Percentiles rank a stretch among this genome's conserved stretches.
These are phyloP conservation scores for Drosophila algonquin DNA, from an alignment of 2,888 invertebrate species.

Conservation along the genomic window DNA sequence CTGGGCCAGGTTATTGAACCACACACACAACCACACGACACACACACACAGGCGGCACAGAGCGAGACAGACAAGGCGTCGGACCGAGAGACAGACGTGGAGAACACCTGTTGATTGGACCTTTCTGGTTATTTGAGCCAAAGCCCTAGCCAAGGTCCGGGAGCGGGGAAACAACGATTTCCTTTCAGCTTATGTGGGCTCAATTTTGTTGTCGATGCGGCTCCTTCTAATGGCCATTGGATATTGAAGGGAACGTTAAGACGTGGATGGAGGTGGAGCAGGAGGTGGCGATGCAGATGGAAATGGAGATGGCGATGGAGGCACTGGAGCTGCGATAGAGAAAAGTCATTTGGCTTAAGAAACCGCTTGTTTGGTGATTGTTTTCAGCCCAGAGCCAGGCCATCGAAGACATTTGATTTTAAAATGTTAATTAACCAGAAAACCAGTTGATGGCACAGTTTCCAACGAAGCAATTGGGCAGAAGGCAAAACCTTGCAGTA, in stretches of 20 bases:
- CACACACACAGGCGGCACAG: slow-evolving; percentile 3
- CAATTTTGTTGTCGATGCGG: slow-evolving; percentile 44
- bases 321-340: neutral
- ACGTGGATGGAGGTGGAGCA: neutral
- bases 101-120: slow-evolving; percentile 68
- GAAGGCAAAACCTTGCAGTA: neutral
- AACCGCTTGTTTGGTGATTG: slow-evolving; percentile 4
- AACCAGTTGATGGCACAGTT: slow-evolving; percentile 26
- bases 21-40: slow-evolving; percentile 36
- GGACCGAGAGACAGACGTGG: neutral
- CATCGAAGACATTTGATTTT: slow-evolving; percentile 36
- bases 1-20: slow-evolving; percentile 68
- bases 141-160: neutral
- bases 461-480: slow-evolving; percentile 6
- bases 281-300: too few species aligned
- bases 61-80: neutral
- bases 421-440: slow-evolving; percentile 43
- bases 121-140: slow-evolving; percentile 39
- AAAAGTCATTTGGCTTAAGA: slow-evolving; percentile 31
- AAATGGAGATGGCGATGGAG: too few species aligned
- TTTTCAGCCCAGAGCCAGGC: slow-evolving; percentile 5
- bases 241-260: slow-evolving; percentile 40
- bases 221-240: slow-evolving; percentile 48
- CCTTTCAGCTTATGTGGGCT: slow-evolving; percentile 51
- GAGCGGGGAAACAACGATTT: slow-evolving; percentile 39